Percentiles rank a stretch among this genome's conserved stretches.
phyloP scores from a whole-genome alignment of 2,797 vertebrate genomes.

The Dermochelys coriacea region DNA sequence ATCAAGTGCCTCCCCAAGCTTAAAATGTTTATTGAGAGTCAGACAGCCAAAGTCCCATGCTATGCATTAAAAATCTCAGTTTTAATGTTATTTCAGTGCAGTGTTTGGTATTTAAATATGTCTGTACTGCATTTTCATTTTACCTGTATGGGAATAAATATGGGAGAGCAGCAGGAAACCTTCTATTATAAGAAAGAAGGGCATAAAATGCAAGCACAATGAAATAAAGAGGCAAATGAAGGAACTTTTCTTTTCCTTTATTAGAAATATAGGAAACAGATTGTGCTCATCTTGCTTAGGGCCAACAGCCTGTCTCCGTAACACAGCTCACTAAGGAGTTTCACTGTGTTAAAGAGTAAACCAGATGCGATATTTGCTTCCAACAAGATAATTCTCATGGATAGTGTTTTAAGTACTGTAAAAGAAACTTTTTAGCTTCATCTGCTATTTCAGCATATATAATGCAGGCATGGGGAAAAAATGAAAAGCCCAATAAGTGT shows the following conservation, averaged over 20 bases:
- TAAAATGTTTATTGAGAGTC: conserved; percentile 32
- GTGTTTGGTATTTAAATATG: conserved; percentile 29
- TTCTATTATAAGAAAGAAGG: conserved; percentile 60
- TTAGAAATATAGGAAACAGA: conserved; percentile 80
- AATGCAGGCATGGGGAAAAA: neutral
- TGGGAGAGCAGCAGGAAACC: conserved; percentile 63
- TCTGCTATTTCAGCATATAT: conserved; percentile 69
- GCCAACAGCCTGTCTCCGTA: conserved; percentile 76
- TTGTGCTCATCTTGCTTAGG: conserved; percentile 77
- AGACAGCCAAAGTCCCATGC: conserved; percentile 3
- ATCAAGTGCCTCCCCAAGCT: neutral
- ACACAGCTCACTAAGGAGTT: conserved; percentile 72
- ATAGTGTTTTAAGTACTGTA: conserved; percentile 73
- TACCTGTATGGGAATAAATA: conserved; percentile 61
- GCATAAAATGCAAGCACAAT: conserved; percentile 69
- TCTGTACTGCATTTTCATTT: conserved; percentile 55
- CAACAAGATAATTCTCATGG: conserved; percentile 74
- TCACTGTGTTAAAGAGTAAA: conserved; percentile 70
- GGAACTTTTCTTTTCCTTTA: conserved; percentile 67
- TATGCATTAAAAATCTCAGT: conserved; percentile 38
- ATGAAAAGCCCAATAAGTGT: neutral
- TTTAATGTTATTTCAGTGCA: conserved; percentile 55
- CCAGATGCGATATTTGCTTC: conserved; percentile 82
- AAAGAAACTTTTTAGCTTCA: conserved; percentile 78
- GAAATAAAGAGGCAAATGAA: conserved; percentile 75